phyloP scores from a whole-genome alignment of 2,888 invertebrate species.

The Metopia argyrocephala region DNA sequence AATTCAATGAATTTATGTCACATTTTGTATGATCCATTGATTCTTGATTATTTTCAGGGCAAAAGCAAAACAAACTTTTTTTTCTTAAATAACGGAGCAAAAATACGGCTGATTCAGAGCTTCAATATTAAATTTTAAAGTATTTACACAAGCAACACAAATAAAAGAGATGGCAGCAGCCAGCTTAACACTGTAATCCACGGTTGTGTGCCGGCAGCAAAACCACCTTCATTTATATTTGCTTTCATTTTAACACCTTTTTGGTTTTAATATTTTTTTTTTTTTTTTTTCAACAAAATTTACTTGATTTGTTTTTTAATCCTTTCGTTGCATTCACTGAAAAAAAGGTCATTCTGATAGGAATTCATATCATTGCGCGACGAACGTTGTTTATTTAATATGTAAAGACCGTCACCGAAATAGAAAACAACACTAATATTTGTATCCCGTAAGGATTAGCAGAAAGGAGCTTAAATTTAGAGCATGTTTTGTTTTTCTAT shows the following conservation, averaged over 20 bases:
- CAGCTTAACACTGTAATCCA: conserved; percentile 61
- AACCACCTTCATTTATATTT: conserved; percentile 39
- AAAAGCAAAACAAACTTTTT: background rate
- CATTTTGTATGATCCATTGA: too few species aligned
- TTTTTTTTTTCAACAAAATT: background rate
- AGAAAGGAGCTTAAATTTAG: conserved; percentile 29
- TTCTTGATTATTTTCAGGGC: too few species aligned
- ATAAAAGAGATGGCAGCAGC: conserved; percentile 8
- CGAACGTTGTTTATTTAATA: conserved; percentile 1
- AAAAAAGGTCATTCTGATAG: background rate
- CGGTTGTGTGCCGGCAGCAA: conserved; percentile 50
- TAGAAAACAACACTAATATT: conserved; percentile 21
- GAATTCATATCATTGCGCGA: conserved; percentile 10
- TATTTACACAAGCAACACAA: conserved; percentile 13
- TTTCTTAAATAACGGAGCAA: background rate
- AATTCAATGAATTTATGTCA: too few species aligned
- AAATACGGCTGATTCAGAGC: conserved; percentile 39
- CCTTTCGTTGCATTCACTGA: conserved; percentile 27
- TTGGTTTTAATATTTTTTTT: conserved; percentile 21
- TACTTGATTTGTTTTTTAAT: conserved; percentile 3
- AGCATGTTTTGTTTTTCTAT: background rate
- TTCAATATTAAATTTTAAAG: conserved; percentile 49
- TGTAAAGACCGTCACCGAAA: conserved; percentile 7
- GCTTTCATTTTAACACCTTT: conserved; percentile 6
- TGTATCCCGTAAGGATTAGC: conserved; percentile 42